Percentiles rank a stretch among this genome's conserved stretches.
Conservation (phyloP, 2,888 invertebrate species). For the Nebria brevicollis region DNA sequence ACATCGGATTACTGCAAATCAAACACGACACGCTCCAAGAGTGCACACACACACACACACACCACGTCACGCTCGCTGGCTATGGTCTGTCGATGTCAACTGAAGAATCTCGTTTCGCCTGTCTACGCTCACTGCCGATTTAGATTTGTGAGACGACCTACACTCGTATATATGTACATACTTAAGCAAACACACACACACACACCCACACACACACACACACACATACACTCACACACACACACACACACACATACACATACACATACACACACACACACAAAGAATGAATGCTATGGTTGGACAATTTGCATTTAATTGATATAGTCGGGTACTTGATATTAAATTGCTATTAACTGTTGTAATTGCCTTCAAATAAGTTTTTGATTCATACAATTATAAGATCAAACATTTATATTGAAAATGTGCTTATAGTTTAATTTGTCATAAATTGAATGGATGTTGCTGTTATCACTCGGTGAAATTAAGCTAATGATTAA, state of each 20-base stretch:
- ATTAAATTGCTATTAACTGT: too few relatives aligned
- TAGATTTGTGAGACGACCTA: not conserved
- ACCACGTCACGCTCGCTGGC: not conserved
- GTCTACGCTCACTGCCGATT: not conserved
- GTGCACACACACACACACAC: not conserved
- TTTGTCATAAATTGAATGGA: too few relatives aligned
- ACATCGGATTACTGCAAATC: constrained; percentile 15
- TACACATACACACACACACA: not conserved
- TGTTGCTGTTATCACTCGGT: too few relatives aligned
- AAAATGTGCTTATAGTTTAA: too few relatives aligned
- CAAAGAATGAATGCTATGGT: not conserved
- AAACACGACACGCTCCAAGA: constrained; percentile 3
- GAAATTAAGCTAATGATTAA: too few relatives aligned
- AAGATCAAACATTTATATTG: too few relatives aligned
- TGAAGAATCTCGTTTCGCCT: not conserved
- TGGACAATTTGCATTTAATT: too few relatives aligned
- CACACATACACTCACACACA: constrained; percentile 1
- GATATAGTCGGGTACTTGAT: too few relatives aligned
- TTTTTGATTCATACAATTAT: too few relatives aligned
- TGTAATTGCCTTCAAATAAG: too few relatives aligned
- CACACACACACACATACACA: not conserved
- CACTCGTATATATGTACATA: constrained; percentile 4
- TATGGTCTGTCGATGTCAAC: too few relatives aligned
- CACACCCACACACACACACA: not conserved
- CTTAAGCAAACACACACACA: not conserved